phyloP scores from a whole-genome alignment of 2,797 vertebrate species.

The Gymnoscopelus microlampas region DNA sequence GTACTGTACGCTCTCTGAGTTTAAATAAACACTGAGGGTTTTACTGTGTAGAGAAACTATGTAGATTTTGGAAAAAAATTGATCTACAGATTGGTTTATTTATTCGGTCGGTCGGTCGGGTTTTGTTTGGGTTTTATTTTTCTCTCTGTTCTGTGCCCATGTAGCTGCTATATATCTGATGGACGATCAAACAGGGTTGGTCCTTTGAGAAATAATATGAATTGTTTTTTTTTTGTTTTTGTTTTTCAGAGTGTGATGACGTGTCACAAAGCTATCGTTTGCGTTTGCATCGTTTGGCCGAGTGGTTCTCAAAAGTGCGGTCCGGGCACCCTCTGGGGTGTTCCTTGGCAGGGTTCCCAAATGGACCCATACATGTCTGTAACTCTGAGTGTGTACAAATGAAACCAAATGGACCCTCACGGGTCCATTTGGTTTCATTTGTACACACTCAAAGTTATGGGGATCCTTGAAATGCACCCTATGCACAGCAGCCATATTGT shows the following conservation, averaged over 20 bases:
- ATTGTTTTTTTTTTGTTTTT: conserved; percentile 17
- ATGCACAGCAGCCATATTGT: too few relatives aligned
- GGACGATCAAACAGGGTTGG: conserved; percentile 82
- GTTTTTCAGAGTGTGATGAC: conserved; percentile 79
- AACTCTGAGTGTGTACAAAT: too few relatives aligned
- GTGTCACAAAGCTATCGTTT: conserved; percentile 74
- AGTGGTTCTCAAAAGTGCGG: too few relatives aligned
- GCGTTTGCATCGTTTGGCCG: conserved; percentile 65
- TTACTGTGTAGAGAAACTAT: conserved; percentile 17
- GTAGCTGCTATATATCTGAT: conserved; percentile 90
- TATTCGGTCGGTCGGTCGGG: conserved; percentile 24
- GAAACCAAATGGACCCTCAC: too few relatives aligned
- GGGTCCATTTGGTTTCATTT: too few relatives aligned
- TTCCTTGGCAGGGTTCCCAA: too few relatives aligned
- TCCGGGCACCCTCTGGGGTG: neutral
- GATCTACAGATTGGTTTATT: conserved; percentile 80
- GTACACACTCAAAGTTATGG: too few relatives aligned
- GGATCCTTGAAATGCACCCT: too few relatives aligned
- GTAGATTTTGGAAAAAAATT: conserved; percentile 81
- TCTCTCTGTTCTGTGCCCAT: conserved; percentile 86
- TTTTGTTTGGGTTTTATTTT: conserved; percentile 29
- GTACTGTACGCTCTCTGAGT: too few relatives aligned
- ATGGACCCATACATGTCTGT: too few relatives aligned
- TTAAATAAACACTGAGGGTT: too few relatives aligned
- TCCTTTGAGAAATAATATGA: conserved; percentile 70